A percentile compares a stretch with the other conserved stretches of the same genome.
These are phyloP conservation scores for Epinephelus cyanopodus DNA, from an alignment of 2,113 vertebrate species.

Conservation along the genomic window DNA sequence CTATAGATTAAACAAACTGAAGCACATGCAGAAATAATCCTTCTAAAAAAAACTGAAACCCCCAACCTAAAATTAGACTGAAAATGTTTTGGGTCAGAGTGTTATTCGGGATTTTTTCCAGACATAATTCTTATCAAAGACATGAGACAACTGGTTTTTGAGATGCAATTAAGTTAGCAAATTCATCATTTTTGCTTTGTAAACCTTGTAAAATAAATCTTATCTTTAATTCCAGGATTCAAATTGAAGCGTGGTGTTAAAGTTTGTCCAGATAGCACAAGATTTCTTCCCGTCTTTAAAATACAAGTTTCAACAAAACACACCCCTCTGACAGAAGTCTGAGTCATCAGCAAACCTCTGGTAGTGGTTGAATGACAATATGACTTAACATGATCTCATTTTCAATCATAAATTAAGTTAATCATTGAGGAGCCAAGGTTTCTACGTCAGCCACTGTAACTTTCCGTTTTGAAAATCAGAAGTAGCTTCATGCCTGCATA, in stretches of 20 bases:
- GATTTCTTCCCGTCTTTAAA: background rate
- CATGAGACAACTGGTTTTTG: background rate
- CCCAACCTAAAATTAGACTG: background rate
- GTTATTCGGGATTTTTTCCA: background rate
- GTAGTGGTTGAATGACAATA: background rate
- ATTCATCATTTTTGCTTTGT: background rate
- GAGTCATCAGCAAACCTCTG: background rate
- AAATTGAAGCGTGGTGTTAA: background rate
- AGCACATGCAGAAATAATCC: background rate
- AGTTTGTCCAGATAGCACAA: background rate
- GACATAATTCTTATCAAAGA: constrained; percentile 11
- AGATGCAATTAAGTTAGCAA: background rate
- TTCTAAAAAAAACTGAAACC: background rate
- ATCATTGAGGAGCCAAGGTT: background rate
- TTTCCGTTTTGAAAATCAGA: background rate
- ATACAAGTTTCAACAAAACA: background rate
- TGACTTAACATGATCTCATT: background rate
- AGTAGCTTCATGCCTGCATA: background rate
- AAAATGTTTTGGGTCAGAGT: background rate
- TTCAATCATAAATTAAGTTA: background rate
- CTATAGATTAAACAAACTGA: background rate
- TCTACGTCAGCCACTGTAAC: background rate
- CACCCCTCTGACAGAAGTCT: background rate
- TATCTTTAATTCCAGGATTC: background rate
- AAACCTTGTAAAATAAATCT: background rate